These are phyloP conservation scores for Aleadryas rufinucha DNA, from an alignment of 2,113 vertebrate genomes.

Conservation along the genomic window DNA sequence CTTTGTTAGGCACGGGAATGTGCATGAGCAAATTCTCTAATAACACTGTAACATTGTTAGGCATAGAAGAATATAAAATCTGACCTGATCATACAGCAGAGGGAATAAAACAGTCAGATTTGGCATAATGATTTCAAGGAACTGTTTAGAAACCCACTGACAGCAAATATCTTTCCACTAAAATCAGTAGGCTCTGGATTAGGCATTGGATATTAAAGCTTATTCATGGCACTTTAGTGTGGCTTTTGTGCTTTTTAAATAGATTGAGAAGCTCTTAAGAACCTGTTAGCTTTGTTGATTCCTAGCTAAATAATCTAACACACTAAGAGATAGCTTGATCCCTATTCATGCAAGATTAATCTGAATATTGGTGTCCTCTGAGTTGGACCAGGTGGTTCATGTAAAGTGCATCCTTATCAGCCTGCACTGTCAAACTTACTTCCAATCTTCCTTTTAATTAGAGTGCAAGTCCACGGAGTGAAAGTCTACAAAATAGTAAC, in stretches of 20 bases:
- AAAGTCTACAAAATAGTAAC: not conserved
- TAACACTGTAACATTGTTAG: not conserved
- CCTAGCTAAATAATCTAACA: not conserved
- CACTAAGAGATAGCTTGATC: not conserved
- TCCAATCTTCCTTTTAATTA: not conserved
- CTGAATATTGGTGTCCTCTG: not conserved
- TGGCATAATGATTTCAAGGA: not conserved
- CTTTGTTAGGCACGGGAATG: not conserved
- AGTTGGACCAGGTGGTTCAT: not conserved
- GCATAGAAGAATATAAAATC: not conserved
- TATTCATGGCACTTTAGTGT: not conserved
- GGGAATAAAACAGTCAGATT: not conserved
- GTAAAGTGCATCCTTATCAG: not conserved
- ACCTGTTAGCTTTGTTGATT: not conserved
- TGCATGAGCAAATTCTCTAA: not conserved
- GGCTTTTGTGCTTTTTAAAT: not conserved
- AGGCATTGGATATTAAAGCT: not conserved
- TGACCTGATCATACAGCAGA: not conserved
- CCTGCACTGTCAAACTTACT: not conserved
- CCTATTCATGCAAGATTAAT: not conserved
- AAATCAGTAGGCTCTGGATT: not conserved
- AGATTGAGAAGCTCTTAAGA: not conserved
- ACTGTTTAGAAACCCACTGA: not conserved
- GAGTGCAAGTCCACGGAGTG: not conserved
- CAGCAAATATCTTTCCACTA: not conserved